phyloP scores from a whole-genome alignment of 2,888 invertebrate genomes.

The Phasia obesa region DNA sequence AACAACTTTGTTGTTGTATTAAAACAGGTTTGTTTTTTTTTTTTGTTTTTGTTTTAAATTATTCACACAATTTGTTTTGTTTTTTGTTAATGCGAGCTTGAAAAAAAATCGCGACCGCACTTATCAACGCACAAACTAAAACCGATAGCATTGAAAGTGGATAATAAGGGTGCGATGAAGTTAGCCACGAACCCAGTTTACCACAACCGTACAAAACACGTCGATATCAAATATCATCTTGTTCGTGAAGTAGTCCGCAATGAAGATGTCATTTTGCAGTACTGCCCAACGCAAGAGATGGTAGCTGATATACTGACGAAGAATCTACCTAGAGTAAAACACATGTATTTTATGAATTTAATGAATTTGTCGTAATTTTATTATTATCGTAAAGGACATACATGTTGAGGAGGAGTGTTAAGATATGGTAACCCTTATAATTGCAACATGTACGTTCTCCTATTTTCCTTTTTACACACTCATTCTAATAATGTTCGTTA shows the following conservation, averaged over 20 bases:
- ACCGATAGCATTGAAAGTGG: conserved; percentile 31
- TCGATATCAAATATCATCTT: conserved; percentile 52
- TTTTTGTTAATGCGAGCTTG: too few relatives aligned
- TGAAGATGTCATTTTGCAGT: conserved; percentile 31
- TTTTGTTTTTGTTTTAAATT: too few relatives aligned
- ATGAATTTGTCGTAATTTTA: conserved; percentile 44
- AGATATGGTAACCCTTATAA: conserved; percentile 22
- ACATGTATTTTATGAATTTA: conserved; percentile 41
- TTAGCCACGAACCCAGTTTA: conserved; percentile 64
- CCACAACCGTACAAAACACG: conserved; percentile 62
- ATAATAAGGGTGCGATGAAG: conserved; percentile 64
- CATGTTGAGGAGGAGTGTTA: conserved; percentile 57
- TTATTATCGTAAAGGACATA: conserved; percentile 30
- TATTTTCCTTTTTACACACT: background rate
- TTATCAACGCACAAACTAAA: too few relatives aligned
- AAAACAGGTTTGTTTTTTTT: too few relatives aligned
- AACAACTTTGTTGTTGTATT: too few relatives aligned
- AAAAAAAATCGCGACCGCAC: too few relatives aligned
- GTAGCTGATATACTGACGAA: conserved; percentile 55
- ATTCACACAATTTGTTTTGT: too few relatives aligned
- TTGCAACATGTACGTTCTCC: conserved; percentile 18
- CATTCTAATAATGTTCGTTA: too few relatives aligned
- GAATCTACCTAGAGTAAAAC: conserved; percentile 44
- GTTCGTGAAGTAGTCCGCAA: conserved; percentile 41
- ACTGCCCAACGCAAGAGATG: conserved; percentile 57